Conservation (phyloP, 2,888 invertebrate species). For the Hyalella azteca region DNA sequence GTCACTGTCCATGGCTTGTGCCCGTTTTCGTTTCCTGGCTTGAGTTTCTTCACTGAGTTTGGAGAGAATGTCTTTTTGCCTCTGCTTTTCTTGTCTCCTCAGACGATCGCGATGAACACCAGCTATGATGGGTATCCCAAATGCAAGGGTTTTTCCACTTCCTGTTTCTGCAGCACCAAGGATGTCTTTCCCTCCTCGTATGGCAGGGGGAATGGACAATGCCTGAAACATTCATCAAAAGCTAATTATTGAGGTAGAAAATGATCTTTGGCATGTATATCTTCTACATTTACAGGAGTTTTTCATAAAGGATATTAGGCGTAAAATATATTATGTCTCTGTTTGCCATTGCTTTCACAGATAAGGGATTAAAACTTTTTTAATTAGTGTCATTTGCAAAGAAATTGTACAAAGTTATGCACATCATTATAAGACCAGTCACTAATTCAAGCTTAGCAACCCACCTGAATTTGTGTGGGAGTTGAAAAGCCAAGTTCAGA, state of each 20-base stretch:
- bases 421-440: neutral
- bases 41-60: slow-evolving; percentile 53
- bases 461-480: slow-evolving; percentile 87
- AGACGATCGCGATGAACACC: slow-evolving; percentile 76
- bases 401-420: no score
- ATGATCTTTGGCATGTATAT: no score
- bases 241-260: no score
- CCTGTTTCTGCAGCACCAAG: slow-evolving; percentile 99
- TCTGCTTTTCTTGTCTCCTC: slow-evolving; percentile 16
- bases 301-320: no score
- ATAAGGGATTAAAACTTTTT: no score
- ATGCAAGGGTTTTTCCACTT: slow-evolving; percentile 97
- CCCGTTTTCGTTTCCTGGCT: neutral
- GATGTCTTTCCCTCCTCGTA: slow-evolving; percentile 86
- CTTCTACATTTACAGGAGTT: no score
- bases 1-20: slow-evolving; percentile 26
- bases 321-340: no score
- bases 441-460: neutral
- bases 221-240: slow-evolving; percentile 62
- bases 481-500: slow-evolving; percentile 76
- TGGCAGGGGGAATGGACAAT: slow-evolving; percentile 79
- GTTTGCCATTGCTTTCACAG: no score
- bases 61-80: slow-evolving; percentile 61
- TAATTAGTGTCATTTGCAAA: no score
- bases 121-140: slow-evolving; percentile 89